Evolutionary conservation across 1,140 invertebrate species (phyloP), one percentile per base, ranked within the genome.

Genomic region (Platorchestia sp.): DNA sequence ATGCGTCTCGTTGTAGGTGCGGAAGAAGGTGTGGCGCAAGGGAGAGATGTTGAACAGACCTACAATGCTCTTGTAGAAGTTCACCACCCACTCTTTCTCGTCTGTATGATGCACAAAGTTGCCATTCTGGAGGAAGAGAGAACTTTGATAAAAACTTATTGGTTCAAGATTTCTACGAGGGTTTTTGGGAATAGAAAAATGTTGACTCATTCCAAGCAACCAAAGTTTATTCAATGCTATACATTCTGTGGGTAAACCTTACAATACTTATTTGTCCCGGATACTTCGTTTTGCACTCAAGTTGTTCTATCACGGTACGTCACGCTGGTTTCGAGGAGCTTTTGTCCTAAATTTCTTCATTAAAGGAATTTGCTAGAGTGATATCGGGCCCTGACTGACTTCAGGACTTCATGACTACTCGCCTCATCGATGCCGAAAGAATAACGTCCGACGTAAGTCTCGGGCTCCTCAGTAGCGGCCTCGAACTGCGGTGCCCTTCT

Each of bases 41-140:
- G 86, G 86, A 86, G 86, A 86, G 41, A 86, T 86, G 86, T 86
- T 91, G 89, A 91, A 91, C 41, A 91, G 43, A 44, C 89, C 89
- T 42, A 36, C 89, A 41, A 91, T 91, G 89, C 89, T 91, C 36
- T 91, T 91, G 89, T 91, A 91, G 41, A 91, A 45, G 89, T 91
- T 91, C 10, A 91, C 41, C 19, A 91, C 89, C 89, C 89, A 91
- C 43, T 42, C 10, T 7, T 45, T 42, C 44, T 91, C 89, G 7
- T 27, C 41, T 45, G 41, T 41, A 42, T 91, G 89, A 41, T 91
- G 89, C 41, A 91, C 89, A 41, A 91, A 91, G 36, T 91, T 5
- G 7, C 89, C 89, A 10, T 45, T 40, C 89, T 91, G 43, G 6
- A 86, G 41, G 36, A 86, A n/a, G 86, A 86, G 86, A 7, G 41